These are phyloP conservation scores for Chironomus striatipennis DNA, from an alignment of 1,140 invertebrate genomes.

Conservation along the genomic window DNA sequence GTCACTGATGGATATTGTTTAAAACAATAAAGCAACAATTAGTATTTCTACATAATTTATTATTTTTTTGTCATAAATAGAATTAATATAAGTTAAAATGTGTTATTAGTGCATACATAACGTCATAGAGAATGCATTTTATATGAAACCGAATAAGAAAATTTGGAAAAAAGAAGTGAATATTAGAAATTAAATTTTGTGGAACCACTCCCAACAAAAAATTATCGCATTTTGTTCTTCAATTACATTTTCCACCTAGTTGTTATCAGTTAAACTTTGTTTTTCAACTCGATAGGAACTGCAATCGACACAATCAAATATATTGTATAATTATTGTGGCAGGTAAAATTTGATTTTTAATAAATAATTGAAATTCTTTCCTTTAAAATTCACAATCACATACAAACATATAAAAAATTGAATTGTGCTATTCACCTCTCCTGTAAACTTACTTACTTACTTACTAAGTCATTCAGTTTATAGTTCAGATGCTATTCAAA, in stretches of 20 bases:
- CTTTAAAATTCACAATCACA: conserved; percentile 8
- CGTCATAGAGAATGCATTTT: background rate
- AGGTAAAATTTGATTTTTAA: conserved; percentile 3
- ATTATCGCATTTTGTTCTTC: conserved; percentile 7
- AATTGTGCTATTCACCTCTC: conserved; percentile 8
- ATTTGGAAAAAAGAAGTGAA: background rate
- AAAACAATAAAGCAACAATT: too few relatives aligned
- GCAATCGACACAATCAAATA: background rate
- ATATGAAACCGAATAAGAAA: background rate
- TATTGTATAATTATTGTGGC: background rate
- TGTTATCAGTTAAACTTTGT: conserved; percentile 14
- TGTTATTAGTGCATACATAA: background rate
- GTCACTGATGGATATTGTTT: too few relatives aligned
- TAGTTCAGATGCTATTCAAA: background rate
- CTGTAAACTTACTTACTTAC: background rate
- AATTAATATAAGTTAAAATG: background rate
- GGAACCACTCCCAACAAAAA: conserved; percentile 11
- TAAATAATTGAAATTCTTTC: background rate
- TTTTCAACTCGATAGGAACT: background rate
- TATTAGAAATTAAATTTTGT: background rate
- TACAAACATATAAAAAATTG: background rate
- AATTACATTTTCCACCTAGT: conserved; percentile 14
- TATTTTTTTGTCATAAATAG: background rate
- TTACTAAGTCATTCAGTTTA: background rate
- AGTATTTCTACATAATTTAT: background rate